Evolutionary conservation across 2,797 vertebrate species (phyloP), one percentile per base, ranked within the genome.

Genomic region (Sparidentex hasta): DNA sequence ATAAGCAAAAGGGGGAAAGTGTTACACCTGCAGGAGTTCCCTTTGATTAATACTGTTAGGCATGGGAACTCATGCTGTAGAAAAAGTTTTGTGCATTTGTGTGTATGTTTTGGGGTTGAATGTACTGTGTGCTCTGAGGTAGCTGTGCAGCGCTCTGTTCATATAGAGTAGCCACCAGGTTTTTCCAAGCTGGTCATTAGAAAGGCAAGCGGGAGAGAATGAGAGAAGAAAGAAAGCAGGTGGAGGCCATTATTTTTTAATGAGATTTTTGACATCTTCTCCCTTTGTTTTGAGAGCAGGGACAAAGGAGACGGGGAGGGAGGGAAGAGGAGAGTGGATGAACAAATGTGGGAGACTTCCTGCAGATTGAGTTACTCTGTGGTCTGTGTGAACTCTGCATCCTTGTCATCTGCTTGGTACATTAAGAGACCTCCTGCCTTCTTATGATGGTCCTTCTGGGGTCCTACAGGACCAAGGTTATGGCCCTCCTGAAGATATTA

Each of bases 171-270:
- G 77, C 65, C 56, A 86, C 80, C 84, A 85, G 89, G 27, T 82
- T 88, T 88, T 83, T 85, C 68, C 80, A 76, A 83, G 61, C 73
- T 57, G 84, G 87, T 88, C 88, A 90, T 92, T 93, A 93, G 81
- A 90, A 89, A 90, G 89, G 78, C 89, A 88, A 87, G 80, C 82
- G 71, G 79, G 85, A 84, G 80, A 81, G 81, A 75, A 86, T 74
- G 63, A 76, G 72, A 72, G 63, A 74, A 67, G 76, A 86, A 80
- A 85, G 78, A 78, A 87, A 93, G 85, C 93, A 92, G 90, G 90
- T 93, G 93, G 91, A 90, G 86, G 86, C 78, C 82, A 94, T 94
- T 94, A 93, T 90, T 90, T 88, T 93, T 93, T 93, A 93, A 93
- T 93, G 89, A 91, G 89, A 86, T 90, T 93, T 93, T 89, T 89